phyloP scores from a whole-genome alignment of 2,888 invertebrate species.

The Leucophenga maculata region DNA sequence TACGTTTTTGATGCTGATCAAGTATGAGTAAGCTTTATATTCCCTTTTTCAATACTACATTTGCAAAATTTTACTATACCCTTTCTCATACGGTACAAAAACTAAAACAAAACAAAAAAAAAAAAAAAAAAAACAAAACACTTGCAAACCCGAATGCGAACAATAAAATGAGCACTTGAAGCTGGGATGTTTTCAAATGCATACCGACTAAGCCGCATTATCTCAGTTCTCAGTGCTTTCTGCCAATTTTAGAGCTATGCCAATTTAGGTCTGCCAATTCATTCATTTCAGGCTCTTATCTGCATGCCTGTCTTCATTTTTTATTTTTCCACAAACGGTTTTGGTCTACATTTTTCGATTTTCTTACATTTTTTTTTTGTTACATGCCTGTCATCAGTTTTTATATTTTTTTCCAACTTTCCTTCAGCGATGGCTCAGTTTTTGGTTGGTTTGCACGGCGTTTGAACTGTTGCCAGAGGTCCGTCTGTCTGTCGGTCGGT shows the following conservation, averaged over 20 bases:
- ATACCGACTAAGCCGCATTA: conserved; percentile 28
- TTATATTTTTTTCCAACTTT: neutral
- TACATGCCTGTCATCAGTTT: neutral
- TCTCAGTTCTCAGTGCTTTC: conserved; percentile 42
- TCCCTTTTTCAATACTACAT: too few species aligned
- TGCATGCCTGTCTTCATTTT: conserved; percentile 24
- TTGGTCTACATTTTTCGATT: conserved; percentile 23
- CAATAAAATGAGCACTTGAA: too few species aligned
- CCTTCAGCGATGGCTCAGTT: neutral
- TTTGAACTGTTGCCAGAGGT: neutral
- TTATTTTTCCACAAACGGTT: conserved; percentile 20
- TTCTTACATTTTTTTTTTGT: conserved; percentile 17
- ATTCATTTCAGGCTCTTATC: neutral
- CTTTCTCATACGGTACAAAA: too few species aligned
- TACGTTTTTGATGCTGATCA: too few species aligned
- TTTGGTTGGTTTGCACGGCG: neutral
- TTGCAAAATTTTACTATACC: too few species aligned
- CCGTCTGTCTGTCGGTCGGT: neutral
- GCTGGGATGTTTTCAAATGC: too few species aligned
- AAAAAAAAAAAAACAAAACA: too few species aligned
- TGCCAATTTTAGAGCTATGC: conserved; percentile 31
- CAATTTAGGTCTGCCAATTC: too few species aligned
- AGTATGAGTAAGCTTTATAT: too few species aligned
- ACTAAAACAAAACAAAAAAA: too few species aligned
- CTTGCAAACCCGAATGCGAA: too few species aligned